Base-by-base conservation (phyloP, 1,140 invertebrate species). In the Micrasema minimum region DNA sequence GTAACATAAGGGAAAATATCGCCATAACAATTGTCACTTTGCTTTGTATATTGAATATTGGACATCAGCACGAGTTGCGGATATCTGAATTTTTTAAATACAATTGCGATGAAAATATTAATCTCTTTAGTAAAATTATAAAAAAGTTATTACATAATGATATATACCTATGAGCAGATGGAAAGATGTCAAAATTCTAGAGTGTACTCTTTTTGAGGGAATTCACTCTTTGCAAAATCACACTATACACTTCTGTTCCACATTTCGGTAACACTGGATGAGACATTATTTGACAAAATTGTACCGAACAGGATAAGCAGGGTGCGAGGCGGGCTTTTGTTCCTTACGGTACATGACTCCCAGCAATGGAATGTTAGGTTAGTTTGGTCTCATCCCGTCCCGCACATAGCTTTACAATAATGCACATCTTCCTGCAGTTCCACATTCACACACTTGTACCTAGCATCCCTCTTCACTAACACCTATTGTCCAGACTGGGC, bases 261-360 rank as follows among this genome's bases (percentile, higher is more conserved):
- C 59, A 46, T 26, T 62, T 20, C 43, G 59, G 38, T 41, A 37
- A 38, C 64, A 31, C 23, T 22, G 22, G 23, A 53, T 43, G 6
- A 69, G 67, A 69, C 59, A 69, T n/a, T n/a, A n/a, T 69, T 69
- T 69, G 67, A 69, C 67, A 69, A 69, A 69, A 69, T 69, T 69
- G 67, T 62, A 41, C 26, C 38, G 45, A 62, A 67, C 65, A 37
- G 26, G 38, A 10, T 16, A 22, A 38, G 31, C 45, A 31, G 1
- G 57, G 57, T 41, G 38, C 14, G 26, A 37, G n/a, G 31, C 18
- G 31, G 31, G 16, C 26, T 35, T 61, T 18, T 38, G 16, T 26
- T 64, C 41, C 61, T 10, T 31, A 26, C n/a, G 23, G 14, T 23
- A 55, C 51, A 48, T 23, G 23, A 55, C 22, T 20, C 51, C 51